A percentile compares a stretch with the other conserved stretches of the same genome.
Evolutionary conservation across 2,888 invertebrate species (phyloP).

Genomic region (Caenorhabditis virilis): DNA sequence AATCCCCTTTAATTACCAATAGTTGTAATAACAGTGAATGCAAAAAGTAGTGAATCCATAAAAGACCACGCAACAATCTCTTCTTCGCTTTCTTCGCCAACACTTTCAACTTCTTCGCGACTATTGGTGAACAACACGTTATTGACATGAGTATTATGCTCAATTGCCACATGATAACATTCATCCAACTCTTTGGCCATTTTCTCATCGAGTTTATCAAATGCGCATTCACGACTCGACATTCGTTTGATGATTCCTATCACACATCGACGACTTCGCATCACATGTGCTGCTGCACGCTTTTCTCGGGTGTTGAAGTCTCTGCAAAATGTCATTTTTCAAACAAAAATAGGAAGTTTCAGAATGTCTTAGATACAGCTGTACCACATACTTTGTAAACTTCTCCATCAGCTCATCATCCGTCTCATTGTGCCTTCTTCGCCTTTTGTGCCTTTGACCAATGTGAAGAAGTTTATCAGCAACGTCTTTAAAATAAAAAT

Average conservation of each 20-base stretch:
- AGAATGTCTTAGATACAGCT: background rate
- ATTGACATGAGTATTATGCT: conserved; percentile 49
- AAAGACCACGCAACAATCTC: conserved; percentile 59
- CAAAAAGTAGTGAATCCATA: conserved; percentile 61
- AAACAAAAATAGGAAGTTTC: background rate
- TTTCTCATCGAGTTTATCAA: conserved; percentile 35
- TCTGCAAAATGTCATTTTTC: conserved; percentile 18
- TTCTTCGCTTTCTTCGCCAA: conserved; percentile 22
- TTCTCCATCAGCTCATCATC: conserved; percentile 17
- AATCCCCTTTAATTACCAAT: conserved; percentile 60
- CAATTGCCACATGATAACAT: conserved; percentile 55
- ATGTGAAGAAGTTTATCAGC: conserved; percentile 5
- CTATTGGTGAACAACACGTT: conserved; percentile 46
- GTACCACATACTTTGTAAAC: conserved; percentile 6
- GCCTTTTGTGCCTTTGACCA: conserved; percentile 27
- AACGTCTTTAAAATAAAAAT: too few species aligned
- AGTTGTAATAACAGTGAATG: conserved; percentile 67
- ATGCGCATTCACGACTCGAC: conserved; percentile 36
- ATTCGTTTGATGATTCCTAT: conserved; percentile 46
- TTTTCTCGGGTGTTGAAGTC: conserved; percentile 33
- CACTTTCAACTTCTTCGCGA: conserved; percentile 44
- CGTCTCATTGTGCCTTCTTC: conserved; percentile 43
- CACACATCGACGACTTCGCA: conserved; percentile 58
- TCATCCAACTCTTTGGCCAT: conserved; percentile 47
- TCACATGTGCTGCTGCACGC: conserved; percentile 55